Base-by-base conservation (phyloP, 2,113 vertebrate genomes). In the Passerina amoena region DNA sequence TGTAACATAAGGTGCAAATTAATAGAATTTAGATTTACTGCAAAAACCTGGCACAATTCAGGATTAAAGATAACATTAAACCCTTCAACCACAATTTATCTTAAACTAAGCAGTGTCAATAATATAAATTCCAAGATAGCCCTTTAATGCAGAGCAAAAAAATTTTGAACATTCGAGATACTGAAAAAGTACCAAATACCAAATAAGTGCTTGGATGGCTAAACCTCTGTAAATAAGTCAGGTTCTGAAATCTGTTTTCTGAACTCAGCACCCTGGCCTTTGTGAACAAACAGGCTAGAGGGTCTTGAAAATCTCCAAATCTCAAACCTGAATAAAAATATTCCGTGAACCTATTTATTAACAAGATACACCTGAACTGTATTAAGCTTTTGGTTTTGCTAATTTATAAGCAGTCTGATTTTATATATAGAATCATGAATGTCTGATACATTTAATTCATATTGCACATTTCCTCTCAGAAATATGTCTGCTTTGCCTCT, bases 241-340 rank as follows among this genome's bases (percentile, higher is more conserved):
- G 3, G 8, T 71, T 90, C 65, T 70, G 24, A 87, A 78, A 85
- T 73, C 42, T 7, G 19, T 75, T 92, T 82, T 94, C 66, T 82
- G 40, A 88, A 70, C 12, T 85, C n/a, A 59, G 35, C 8, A 82
- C 25, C 9, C 31, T 75, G 56, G 64, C 14, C n/a, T 85, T 88
- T 6, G 5, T 5, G 6, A 3, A 15, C 0, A 0, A n/a, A 88
- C 88, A 65, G 31, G 7, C 31, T 51, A 57, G 40, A 78, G 65
- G 14, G 16, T 65, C 53, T 47, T 65, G 68, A 69, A 89, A 35
- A 16, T 3, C 20, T 84, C 7, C 20, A 65, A 35, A 44, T 73
- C 9, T 84, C 30, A 73, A 82, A 51, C 13, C 5, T 12, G 31
- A 84, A 47, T 70, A 65, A 89, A 83, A 92, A 78, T n/a, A 1